Evolutionary conservation across 37 sponge, comb jelly and placozoan genomes (phyloP).

Genomic region (Aplysina aerophoba): DNA sequence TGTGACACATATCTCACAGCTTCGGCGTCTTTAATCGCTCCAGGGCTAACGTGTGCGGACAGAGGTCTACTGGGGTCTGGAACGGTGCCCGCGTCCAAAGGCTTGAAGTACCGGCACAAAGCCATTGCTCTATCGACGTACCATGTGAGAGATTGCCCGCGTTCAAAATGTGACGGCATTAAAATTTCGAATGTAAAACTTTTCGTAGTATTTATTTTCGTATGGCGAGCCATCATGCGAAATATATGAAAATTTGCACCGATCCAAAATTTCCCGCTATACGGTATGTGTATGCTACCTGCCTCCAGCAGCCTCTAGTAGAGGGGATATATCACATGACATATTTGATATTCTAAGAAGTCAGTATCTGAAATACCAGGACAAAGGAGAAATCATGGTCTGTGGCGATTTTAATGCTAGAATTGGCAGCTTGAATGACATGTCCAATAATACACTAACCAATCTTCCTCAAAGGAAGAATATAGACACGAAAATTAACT

Average conservation of each 20-base stretch:
- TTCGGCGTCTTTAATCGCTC: constrained; percentile 11
- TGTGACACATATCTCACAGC: constrained; percentile 11
- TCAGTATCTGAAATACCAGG: no score
- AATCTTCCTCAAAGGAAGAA: no score
- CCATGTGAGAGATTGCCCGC: constrained; percentile 6
- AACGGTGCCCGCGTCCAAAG: constrained; percentile 6
- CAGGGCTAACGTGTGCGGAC: not conserved
- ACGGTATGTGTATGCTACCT: no score
- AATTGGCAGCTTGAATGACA: no score
- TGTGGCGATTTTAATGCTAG: no score
- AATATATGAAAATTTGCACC: constrained; percentile 3
- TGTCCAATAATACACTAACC: no score
- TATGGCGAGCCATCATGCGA: constrained; percentile 17
- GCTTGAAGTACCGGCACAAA: constrained; percentile 3
- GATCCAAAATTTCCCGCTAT: constrained; percentile 10
- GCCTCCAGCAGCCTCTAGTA: no score
- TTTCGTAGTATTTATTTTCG: constrained; percentile 18
- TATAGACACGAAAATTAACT: no score
- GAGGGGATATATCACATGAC: no score
- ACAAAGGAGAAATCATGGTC: no score
- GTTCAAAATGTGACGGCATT: not conserved
- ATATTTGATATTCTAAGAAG: no score
- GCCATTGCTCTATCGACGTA: constrained; percentile 17
- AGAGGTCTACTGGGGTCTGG: constrained; percentile 22
- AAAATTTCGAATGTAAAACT: not conserved